Evolutionary conservation across 2,888 invertebrate genomes (phyloP).

Genomic region (Acanthopleura granulata): DNA sequence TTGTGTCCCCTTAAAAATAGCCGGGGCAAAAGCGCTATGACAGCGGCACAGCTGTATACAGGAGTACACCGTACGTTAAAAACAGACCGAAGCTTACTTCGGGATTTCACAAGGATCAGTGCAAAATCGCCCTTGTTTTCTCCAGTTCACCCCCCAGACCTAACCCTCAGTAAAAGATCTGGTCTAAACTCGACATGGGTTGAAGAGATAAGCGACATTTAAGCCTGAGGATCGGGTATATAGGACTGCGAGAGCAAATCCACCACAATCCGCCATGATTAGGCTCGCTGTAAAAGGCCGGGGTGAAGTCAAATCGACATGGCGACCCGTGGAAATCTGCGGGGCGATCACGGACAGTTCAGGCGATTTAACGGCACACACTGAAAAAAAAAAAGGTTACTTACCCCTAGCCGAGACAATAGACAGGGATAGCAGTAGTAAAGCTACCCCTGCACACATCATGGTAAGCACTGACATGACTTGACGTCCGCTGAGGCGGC

Average conservation of each 20-base stretch:
- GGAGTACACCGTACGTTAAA: too few species aligned
- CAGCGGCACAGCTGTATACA: neutral
- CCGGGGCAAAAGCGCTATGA: too few species aligned
- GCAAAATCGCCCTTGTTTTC: neutral
- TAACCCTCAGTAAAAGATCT: neutral
- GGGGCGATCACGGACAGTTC: too few species aligned
- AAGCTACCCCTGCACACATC: neutral
- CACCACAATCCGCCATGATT: too few species aligned
- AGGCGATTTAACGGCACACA: too few species aligned
- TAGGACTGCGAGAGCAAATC: too few species aligned
- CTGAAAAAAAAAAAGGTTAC: neutral
- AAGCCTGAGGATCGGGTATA: too few species aligned
- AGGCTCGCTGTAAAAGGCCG: too few species aligned
- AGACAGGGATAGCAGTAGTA: conserved; percentile 13
- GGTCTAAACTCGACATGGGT: neutral
- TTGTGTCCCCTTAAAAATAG: neutral
- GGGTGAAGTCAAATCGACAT: too few species aligned
- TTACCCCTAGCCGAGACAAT: conserved; percentile 3
- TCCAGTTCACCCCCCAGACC: neutral
- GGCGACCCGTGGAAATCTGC: too few species aligned
- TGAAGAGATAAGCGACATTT: too few species aligned
- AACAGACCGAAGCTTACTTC: neutral
- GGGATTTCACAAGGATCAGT: neutral
- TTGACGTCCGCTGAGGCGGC: neutral
- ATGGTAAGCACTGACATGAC: conserved; percentile 1